Base-by-base conservation (phyloP, 2,113 vertebrate genomes). In the Nettapus auritus region DNA sequence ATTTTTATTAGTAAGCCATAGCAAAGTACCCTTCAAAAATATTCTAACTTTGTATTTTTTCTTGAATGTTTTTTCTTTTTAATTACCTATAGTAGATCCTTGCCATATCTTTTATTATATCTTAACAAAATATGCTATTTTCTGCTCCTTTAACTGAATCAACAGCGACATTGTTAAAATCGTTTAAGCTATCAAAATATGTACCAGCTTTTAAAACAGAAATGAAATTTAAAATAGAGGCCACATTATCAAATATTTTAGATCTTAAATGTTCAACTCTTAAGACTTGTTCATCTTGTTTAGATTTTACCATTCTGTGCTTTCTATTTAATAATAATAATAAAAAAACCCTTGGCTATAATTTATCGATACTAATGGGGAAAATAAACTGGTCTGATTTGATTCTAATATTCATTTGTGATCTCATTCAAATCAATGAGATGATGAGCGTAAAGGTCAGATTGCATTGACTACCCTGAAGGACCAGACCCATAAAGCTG, bases 181-280 rank as follows among this genome's bases (percentile, higher is more conserved):
- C 56, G 73, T 88, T 46, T 33, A 38, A 60, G 81, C 33, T 86
- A 29, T 62, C 56, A 91, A 95, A 97, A 91, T 70, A 95, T 48
- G 69, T 67, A 92, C 70, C 46, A 83, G 82, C 34, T 56, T 69
- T n/a, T 60, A 74, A 1, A 50, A 63, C 3, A 57, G 59, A 85
- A 88, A 55, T 13, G 3, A 87, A 29, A 23, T 63, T 78, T 76
- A 44, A 55, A 86, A 73, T 13, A 76, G 53, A 22, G 21, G 21
- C 11, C 34, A 75, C 15, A 22, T 3, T 48, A 56, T 83, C 10
- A 88, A 90, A 86, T 78, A 77, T 59, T 67, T 90, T 19, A 71
- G 42, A 63, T 66, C 63, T 84, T 59, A 56, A 11, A 31, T 75
- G 56, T 80, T 87, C 68, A 50, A 89, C 71, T 62, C 46, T 81